A percentile compares a stretch with the other conserved stretches of the same genome.
phyloP scores from a whole-genome alignment of 1,140 invertebrate species.

The Drosophila ambigua region DNA sequence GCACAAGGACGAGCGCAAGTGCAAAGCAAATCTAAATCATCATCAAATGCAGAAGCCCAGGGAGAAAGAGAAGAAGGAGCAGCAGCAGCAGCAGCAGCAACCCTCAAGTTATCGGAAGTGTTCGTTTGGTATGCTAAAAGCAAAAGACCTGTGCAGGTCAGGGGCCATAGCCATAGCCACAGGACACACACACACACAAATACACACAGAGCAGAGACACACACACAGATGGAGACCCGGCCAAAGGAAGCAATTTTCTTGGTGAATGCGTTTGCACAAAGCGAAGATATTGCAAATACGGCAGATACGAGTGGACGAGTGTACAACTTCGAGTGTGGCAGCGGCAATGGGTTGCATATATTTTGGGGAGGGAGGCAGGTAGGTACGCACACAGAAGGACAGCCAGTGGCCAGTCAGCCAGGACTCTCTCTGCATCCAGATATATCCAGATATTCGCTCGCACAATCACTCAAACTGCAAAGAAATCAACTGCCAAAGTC shows the following conservation, averaged over 20 bases:
- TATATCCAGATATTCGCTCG: not conserved
- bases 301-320: slow-evolving; percentile 3
- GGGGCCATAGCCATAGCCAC: slow-evolving; percentile 26
- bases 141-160: slow-evolving; percentile 25
- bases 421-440: not conserved
- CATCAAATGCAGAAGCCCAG: not conserved
- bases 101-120: slow-evolving; percentile 8
- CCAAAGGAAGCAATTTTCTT: slow-evolving; percentile 68
- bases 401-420: slow-evolving; percentile 16
- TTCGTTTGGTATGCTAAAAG: slow-evolving; percentile 14
- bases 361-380: not conserved
- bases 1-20: slow-evolving; percentile 22
- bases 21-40: slow-evolving; percentile 50
- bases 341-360: slow-evolving; percentile 3
- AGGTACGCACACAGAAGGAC: not conserved
- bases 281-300: slow-evolving; percentile 31
- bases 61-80: no score
- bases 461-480: slow-evolving; percentile 41
- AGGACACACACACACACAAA: not conserved
- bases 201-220: not conserved
- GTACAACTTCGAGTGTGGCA: slow-evolving; percentile 4
- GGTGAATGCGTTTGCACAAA: slow-evolving; percentile 61
- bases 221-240: slow-evolving; percentile 11
- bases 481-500: slow-evolving; percentile 67
- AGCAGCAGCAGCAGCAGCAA: no score